A percentile compares a stretch with the other conserved stretches of the same genome.
Conservation (phyloP, 2,888 invertebrate genomes). For the Drosophila leonis region DNA sequence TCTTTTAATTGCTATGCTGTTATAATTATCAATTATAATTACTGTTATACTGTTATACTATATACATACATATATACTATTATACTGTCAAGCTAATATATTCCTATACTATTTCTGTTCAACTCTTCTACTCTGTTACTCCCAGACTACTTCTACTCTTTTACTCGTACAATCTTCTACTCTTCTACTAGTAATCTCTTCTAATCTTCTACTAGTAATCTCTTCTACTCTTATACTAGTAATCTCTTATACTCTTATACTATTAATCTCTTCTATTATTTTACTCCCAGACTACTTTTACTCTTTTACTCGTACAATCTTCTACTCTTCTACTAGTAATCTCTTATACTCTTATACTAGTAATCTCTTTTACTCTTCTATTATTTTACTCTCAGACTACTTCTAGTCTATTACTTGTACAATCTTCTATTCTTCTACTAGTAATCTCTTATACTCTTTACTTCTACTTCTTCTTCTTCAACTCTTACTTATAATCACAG, state of each 20-base stretch:
- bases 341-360: background rate
- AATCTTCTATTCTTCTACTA: too few relatives aligned
- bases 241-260: background rate
- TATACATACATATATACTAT: background rate
- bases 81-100: background rate
- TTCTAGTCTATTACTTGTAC: too few relatives aligned
- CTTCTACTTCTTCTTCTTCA: too few relatives aligned
- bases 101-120: too few relatives aligned
- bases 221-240: background rate
- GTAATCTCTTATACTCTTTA: too few relatives aligned
- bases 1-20: background rate
- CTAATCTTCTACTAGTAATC: too few relatives aligned
- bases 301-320: too few relatives aligned
- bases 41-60: background rate
- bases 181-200: too few relatives aligned
- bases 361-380: background rate
- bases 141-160: too few relatives aligned
- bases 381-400: background rate
- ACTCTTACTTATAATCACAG: background rate
- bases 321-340: too few relatives aligned
- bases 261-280: background rate
- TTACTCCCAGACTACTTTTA: background rate
- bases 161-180: too few relatives aligned
- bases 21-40: background rate
- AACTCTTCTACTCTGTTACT: background rate